These are phyloP conservation scores for Ypsolopha sequella DNA, from an alignment of 2,888 invertebrate species.

Conservation along the genomic window DNA sequence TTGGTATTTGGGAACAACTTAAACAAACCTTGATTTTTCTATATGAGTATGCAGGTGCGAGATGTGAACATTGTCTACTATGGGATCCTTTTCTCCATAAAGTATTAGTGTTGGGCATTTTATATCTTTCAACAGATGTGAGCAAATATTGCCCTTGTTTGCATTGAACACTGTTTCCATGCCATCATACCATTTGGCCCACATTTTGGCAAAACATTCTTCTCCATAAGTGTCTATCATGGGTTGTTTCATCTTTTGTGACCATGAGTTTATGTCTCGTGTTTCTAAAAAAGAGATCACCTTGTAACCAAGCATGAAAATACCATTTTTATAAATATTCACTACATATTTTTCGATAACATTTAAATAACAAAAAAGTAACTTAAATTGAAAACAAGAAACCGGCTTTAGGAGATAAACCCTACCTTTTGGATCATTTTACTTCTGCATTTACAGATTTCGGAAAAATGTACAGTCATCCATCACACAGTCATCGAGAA, in stretches of 20 bases:
- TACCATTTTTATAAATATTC: no score
- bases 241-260: conserved; percentile 80
- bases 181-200: conserved; percentile 81
- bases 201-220: conserved; percentile 75
- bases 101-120: conserved; percentile 83
- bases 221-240: conserved; percentile 81
- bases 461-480: no score
- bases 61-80: conserved; percentile 82
- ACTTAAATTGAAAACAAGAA: no score
- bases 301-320: no score
- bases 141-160: conserved; percentile 81
- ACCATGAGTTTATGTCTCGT: conserved; percentile 82
- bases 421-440: no score
- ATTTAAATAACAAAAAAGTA: no score
- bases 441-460: no score
- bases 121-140: conserved; percentile 72
- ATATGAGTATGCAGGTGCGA: conserved; percentile 79
- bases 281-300: conserved; percentile 65
- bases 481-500: no score
- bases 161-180: conserved; percentile 67
- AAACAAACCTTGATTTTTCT: conserved; percentile 72
- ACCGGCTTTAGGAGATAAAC: no score
- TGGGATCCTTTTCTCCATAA: conserved; percentile 86
- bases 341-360: not conserved
- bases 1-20: conserved; percentile 5